Conservation (phyloP, 2,888 invertebrate species). For the Caenorhabditis virilis region DNA sequence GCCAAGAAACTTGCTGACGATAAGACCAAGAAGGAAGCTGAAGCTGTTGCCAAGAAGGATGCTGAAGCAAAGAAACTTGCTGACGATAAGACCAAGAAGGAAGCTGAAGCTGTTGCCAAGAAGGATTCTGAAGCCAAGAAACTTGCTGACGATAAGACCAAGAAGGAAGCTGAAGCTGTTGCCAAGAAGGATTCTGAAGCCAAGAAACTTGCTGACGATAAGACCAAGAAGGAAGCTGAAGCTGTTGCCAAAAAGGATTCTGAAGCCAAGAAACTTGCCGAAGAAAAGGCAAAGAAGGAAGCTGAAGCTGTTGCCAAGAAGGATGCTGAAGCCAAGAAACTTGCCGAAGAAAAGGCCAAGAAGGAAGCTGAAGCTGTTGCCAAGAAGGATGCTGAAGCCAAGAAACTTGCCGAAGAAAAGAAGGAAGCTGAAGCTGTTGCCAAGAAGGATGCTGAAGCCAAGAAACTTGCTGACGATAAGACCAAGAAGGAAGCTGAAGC, state of each 20-base stretch:
- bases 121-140: slow-evolving; percentile 13
- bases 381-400: slow-evolving; percentile 9
- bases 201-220: slow-evolving; percentile 11
- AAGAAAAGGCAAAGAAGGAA: slow-evolving; percentile 1
- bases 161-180: slow-evolving; percentile 9
- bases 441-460: slow-evolving; percentile 9
- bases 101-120: slow-evolving; percentile 11
- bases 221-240: slow-evolving; percentile 18
- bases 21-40: no score
- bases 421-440: background rate
- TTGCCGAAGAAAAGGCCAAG: slow-evolving; percentile 13
- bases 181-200: slow-evolving; percentile 20
- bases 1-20: no score
- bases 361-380: slow-evolving; percentile 18
- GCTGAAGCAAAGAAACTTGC: no score
- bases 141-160: slow-evolving; percentile 5
- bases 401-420: background rate
- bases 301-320: slow-evolving; percentile 2
- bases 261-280: background rate
- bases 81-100: no score
- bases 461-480: slow-evolving; percentile 14
- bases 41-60: no score
- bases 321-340: slow-evolving; percentile 9
- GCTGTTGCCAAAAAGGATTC: slow-evolving; percentile 9
- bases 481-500: slow-evolving; percentile 7